Evolutionary conservation across 2,113 vertebrate species (phyloP).

Genomic region (Recurvirostra avosetta): DNA sequence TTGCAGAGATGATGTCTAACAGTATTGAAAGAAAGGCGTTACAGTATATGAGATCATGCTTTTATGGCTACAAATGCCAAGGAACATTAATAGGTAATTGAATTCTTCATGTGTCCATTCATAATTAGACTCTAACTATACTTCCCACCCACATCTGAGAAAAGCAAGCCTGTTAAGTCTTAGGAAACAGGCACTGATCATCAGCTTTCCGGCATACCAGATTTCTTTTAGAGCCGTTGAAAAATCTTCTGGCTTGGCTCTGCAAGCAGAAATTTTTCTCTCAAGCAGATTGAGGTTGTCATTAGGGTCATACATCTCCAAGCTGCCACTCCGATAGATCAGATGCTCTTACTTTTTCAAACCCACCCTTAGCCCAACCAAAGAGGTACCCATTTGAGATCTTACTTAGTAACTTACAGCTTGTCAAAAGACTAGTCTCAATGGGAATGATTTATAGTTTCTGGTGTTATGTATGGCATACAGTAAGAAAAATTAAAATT

Average conservation of each 20-base stretch:
- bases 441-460: not conserved
- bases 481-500: not conserved
- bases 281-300: not conserved
- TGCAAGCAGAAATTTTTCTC: not conserved
- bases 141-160: not conserved
- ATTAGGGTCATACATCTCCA: not conserved
- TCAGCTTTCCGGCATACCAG: not conserved
- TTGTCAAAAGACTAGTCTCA: not conserved
- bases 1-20: constrained; percentile 10
- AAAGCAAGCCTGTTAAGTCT: not conserved
- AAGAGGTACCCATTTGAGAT: not conserved
- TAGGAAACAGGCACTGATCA: not conserved
- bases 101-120: constrained; percentile 1
- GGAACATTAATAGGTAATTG: constrained; percentile 3
- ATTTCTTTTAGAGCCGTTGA: not conserved
- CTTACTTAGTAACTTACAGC: not conserved
- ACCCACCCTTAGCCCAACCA: not conserved
- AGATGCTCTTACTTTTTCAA: not conserved
- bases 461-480: not conserved
- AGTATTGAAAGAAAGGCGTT: not conserved
- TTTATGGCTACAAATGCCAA: constrained; percentile 24
- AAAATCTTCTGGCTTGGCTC: not conserved
- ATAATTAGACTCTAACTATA: not conserved
- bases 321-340: not conserved
- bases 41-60: constrained; percentile 22